phyloP scores from a whole-genome alignment of 1,140 invertebrate species.

The Rhopalosiphum maidis region DNA sequence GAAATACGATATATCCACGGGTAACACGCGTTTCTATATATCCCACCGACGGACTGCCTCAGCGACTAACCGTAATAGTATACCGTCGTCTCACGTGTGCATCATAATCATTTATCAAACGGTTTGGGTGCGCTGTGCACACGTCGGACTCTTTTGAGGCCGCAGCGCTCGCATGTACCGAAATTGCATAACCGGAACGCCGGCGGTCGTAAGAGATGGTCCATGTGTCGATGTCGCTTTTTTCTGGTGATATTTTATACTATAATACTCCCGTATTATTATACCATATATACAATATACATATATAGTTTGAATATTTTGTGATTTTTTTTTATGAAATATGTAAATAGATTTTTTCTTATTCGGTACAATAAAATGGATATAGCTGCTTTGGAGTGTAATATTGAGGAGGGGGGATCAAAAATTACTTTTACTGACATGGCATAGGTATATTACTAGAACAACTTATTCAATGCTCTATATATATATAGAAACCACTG shows the following conservation, averaged over 20 bases:
- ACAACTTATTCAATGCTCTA: background rate
- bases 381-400: background rate
- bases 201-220: background rate
- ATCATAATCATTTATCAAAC: conserved; percentile 12
- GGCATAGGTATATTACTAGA: background rate
- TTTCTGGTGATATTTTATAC: background rate
- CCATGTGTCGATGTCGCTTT: background rate
- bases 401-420: background rate
- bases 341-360: background rate
- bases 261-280: background rate
- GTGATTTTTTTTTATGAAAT: background rate
- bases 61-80: background rate
- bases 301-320: background rate
- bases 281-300: background rate
- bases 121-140: background rate
- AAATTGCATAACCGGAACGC: conserved; percentile 52
- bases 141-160: background rate
- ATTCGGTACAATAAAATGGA: background rate
- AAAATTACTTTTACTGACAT: background rate
- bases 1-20: background rate
- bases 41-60: background rate
- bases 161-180: background rate
- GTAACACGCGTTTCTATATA: background rate
- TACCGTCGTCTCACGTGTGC: no score
- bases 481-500: background rate